These are phyloP conservation scores for Eristalis tenax DNA, from an alignment of 2,888 invertebrate genomes.

Conservation along the genomic window DNA sequence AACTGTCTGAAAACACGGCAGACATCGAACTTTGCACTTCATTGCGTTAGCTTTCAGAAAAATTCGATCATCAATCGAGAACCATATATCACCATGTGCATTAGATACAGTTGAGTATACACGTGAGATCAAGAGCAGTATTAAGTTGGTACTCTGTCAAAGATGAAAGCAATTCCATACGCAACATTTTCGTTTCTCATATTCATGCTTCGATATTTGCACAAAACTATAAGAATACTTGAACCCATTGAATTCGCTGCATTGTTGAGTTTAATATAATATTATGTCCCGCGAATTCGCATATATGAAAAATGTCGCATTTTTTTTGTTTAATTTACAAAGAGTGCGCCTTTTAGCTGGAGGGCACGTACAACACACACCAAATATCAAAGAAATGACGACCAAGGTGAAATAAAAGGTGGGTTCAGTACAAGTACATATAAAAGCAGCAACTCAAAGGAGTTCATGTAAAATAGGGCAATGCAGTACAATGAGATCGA, in stretches of 20 bases:
- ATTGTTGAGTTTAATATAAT: conserved; percentile 1
- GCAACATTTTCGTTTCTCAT: too few relatives aligned
- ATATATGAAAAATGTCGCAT: conserved; percentile 38
- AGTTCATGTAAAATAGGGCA: conserved; percentile 37
- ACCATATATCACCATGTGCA: too few relatives aligned
- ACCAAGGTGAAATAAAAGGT: conserved; percentile 18
- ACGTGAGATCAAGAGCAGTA: too few relatives aligned
- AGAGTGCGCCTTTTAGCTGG: conserved; percentile 26
- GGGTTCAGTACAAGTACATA: conserved; percentile 9
- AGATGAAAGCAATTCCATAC: too few relatives aligned
- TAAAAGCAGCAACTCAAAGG: conserved; percentile 1
- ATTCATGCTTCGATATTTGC: too few relatives aligned
- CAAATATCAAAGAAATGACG: conserved; percentile 3
- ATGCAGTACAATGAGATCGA: conserved; percentile 3
- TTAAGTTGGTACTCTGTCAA: too few relatives aligned
- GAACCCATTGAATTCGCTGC: conserved; percentile 26
- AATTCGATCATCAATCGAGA: too few relatives aligned
- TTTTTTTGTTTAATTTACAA: background rate
- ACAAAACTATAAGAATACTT: background rate
- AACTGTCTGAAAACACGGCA: too few relatives aligned
- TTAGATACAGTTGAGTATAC: too few relatives aligned
- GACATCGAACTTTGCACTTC: too few relatives aligned
- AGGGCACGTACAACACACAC: conserved; percentile 5
- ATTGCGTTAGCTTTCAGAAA: too few relatives aligned
- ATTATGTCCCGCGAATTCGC: conserved; percentile 7